Evolutionary conservation across 2,888 invertebrate species (phyloP), one percentile per base, ranked within the genome.

Genomic region (Hydraecia micacea): DNA sequence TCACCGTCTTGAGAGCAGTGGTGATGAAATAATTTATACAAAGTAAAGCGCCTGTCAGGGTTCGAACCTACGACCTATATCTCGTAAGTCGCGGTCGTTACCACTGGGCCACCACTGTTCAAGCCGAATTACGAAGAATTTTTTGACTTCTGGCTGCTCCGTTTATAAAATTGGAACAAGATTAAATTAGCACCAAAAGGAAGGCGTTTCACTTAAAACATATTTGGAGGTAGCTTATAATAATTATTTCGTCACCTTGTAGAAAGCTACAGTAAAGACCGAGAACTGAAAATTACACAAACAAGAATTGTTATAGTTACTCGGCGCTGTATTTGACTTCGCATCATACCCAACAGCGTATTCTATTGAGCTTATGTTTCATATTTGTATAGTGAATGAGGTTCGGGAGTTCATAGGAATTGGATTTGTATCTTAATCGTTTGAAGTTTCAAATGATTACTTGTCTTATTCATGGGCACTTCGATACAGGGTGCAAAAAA

Each of bases 281-380:
- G n/a, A 52, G 4, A 58, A 42, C 42, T 67, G 46, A 32, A 68
- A 81, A 75, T 74, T 75, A 63, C 36, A 68, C 46, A 55, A 82
- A 60, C 77, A 76, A 36, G 13, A 55, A 68, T 68, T 55, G 32
- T 69, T 58, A 15, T 42, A 46, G 28, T 65, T 32, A 15, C 25
- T 46, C 21, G 13, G 58, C 32, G 28, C 46, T 58, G 4, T 65
- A 68, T 81, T 49, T 80, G 68, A 82, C 58, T 69, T 58, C 6
- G 9, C 21, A 11, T 62, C 63, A 74, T 55, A 65, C 32, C 5
- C 6, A 39, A 65, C 9, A 69, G 6, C 15, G 32, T 39, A 73
- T 62, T 28, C 7, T 28, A 39, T 67, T 25, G 42, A 36, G 21
- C 13, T 67, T 21, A 63, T 77, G 9, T 32, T 77, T 77, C 28